Evolutionary conservation across 2,113 vertebrate genomes (phyloP), one percentile per base, ranked within the genome.

Genomic region (Anser cygnoides): DNA sequence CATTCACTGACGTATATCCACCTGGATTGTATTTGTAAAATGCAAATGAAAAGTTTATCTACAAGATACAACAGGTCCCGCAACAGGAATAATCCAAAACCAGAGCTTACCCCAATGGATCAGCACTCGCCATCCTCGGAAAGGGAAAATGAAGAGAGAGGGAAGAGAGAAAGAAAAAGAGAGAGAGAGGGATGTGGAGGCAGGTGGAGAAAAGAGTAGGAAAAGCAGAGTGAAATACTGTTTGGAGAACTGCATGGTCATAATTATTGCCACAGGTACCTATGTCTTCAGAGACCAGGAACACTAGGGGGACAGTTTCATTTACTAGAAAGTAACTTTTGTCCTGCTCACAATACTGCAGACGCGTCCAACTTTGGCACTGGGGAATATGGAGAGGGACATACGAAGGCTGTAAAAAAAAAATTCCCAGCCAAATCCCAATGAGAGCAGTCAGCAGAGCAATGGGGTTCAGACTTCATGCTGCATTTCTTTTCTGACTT

Each of bases 141-240:
- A 95, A 94, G 90, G 78, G 88, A 92, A 84, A 87, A 57, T 11
- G 70, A 96, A 87, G 72, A 85, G 65, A 96, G 77, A 87, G 75
- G 87, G 71, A 87, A 65, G 44, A 79, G 78, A 92, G 28, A 35
- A 52, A 72, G 68, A 44, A 73, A 62, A 92, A 87, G 78, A 93
- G 67, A 84, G 87, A 95, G 84, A 95, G 63, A 91, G 91, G 94
- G 96, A 73, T 81, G 68, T 84, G 91, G 96, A 97, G 90, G 96
- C 89, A 96, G 92, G 95, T 96, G 94, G 97, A 97, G 89, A 97
- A 81, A 97, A 97, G 97, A 97, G 96, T 75, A 97, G 84, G 96
- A 97, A 97, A 97, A 97, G 95, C 91, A 97, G 81, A 97, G 95
- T 97, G 97, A 97, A 97, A 97, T 92, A 97, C 84, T 96, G 94